These are phyloP conservation scores for Perccottus glenii DNA, from an alignment of 2,113 vertebrate species.

Conservation along the genomic window DNA sequence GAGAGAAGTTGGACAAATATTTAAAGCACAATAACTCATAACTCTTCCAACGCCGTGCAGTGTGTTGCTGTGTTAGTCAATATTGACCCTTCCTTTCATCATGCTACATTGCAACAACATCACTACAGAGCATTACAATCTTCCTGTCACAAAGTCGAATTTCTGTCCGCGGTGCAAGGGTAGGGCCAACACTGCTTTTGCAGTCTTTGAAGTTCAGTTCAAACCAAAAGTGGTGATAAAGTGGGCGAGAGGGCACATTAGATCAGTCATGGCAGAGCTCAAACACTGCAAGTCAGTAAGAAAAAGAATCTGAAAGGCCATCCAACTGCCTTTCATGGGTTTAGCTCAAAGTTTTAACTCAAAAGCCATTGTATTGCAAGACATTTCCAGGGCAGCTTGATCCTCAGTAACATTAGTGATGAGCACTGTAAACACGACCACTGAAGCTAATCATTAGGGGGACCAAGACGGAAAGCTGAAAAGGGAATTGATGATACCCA, in stretches of 20 bases:
- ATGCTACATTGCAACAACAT: slow-evolving; percentile 21
- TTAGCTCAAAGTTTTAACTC: slow-evolving; percentile 9
- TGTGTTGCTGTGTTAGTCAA: slow-evolving; percentile 1
- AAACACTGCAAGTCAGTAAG: slow-evolving; percentile 38
- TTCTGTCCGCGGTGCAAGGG: slow-evolving; percentile 46
- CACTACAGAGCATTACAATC: slow-evolving; percentile 10
- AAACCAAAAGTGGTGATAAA: slow-evolving; percentile 51
- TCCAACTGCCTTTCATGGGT: slow-evolving; percentile 33
- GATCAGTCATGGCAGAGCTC: slow-evolving; percentile 52
- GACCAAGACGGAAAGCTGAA: slow-evolving; percentile 16
- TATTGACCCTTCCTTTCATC: slow-evolving; percentile 14
- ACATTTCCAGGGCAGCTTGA: slow-evolving; percentile 42
- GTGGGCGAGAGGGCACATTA: slow-evolving; percentile 43
- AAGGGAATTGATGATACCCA: slow-evolving; percentile 35
- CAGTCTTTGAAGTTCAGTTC: slow-evolving; percentile 58
- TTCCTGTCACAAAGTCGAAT: slow-evolving; percentile 15
- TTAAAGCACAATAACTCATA: slow-evolving; percentile 5
- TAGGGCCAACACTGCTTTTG: slow-evolving; percentile 31
- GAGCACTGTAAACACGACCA: slow-evolving; percentile 20
- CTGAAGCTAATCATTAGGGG: slow-evolving; percentile 12
- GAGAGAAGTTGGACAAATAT: neutral
- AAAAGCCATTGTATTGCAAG: slow-evolving; percentile 19
- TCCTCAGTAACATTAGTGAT: slow-evolving; percentile 10
- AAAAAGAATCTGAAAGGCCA: slow-evolving; percentile 36
- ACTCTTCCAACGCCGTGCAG: neutral